Base-by-base conservation (phyloP, 1,140 invertebrate genomes). In the Hyphantria cunea region DNA sequence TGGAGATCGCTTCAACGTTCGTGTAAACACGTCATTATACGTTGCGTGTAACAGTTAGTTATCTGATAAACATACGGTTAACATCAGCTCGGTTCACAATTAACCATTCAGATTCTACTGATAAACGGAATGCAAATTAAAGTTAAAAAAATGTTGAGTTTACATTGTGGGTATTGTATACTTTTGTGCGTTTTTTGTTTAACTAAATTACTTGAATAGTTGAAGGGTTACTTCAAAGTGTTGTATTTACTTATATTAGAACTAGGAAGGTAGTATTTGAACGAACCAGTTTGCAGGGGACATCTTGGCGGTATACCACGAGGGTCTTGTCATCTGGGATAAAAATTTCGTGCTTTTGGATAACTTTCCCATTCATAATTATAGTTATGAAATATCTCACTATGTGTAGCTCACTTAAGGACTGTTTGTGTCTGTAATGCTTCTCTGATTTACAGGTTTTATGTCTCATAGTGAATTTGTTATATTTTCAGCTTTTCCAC, bases 71-170 rank as follows among this genome's bases (percentile, higher is more conserved):
- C 48, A 68, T 72, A 76, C 77, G 78, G 80, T 79, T 76, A 73
- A 69, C 80, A 81, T 80, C 80, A 64, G 60, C 52, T 25, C 54
- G 61, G 72, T 74, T 78, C 77, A 83, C 83, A 84, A 86, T 86
- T 83, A 84, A 80, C 76, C 60, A 73, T 78, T 80, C 73, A 78
- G 84, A 86, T 86, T 39, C 54, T 56, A 14, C 9, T 64, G 80
- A 84, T 84, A 83, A 82, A 66, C 13, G 50, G 69, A 78, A 86
- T 84, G 82, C 71, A 86, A 84, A 86, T 86, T 81, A 73, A 78
- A 60, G n/a, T 50, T 61, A 60, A 64, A 79, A 75, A 67, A 80
- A 79, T 78, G 15, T n/a, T 33, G 6, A 44, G 12, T 12, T 12
- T 13, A 44, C 12, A 44, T 42, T 25, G 37, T 44, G 10, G 52